A percentile compares a stretch with the other conserved stretches of the same genome.
Evolutionary conservation across 1,140 invertebrate genomes (phyloP).

Genomic region (Drosophila nigromelanica): DNA sequence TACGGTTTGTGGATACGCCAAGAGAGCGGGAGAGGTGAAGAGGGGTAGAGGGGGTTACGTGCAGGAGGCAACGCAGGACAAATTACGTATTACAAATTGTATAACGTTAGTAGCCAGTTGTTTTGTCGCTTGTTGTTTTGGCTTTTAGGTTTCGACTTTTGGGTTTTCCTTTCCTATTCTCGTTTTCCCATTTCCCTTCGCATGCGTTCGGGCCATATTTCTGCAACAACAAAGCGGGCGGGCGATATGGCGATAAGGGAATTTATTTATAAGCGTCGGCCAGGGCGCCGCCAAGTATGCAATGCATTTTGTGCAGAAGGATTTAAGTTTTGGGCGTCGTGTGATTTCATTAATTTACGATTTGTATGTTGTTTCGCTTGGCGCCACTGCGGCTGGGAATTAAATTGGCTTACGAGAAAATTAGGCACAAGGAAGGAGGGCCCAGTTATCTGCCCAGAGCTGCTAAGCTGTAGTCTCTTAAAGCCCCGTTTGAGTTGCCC

Average conservation of each 20-base stretch:
- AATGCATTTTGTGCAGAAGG: constrained; percentile 60
- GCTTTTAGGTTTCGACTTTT: constrained; percentile 34
- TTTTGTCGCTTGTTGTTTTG: constrained; percentile 29
- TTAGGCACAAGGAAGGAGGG: constrained; percentile 40
- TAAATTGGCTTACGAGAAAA: constrained; percentile 72
- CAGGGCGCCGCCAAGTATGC: constrained; percentile 52
- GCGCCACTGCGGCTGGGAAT: constrained; percentile 66
- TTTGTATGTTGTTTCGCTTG: constrained; percentile 36
- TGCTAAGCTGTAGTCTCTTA: constrained; percentile 4
- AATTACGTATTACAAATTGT: constrained; percentile 79
- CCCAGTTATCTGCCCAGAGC: constrained; percentile 10
- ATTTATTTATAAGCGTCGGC: constrained; percentile 76
- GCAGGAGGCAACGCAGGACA: constrained; percentile 47
- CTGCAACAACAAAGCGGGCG: constrained; percentile 46
- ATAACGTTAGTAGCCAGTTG: constrained; percentile 40
- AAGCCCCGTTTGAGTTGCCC: constrained; percentile 13
- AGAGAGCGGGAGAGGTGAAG: neutral
- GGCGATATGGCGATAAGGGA: constrained; percentile 73
- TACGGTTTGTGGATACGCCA: constrained; percentile 18
- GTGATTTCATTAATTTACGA: constrained; percentile 80
- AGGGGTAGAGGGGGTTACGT: neutral
- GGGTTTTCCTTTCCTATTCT: neutral
- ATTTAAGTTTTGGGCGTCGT: constrained; percentile 58
- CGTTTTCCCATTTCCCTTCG: constrained; percentile 40
- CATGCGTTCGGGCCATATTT: constrained; percentile 75